Conservation (phyloP, 2,113 vertebrate genomes). For the Syngnathus scovelli region DNA sequence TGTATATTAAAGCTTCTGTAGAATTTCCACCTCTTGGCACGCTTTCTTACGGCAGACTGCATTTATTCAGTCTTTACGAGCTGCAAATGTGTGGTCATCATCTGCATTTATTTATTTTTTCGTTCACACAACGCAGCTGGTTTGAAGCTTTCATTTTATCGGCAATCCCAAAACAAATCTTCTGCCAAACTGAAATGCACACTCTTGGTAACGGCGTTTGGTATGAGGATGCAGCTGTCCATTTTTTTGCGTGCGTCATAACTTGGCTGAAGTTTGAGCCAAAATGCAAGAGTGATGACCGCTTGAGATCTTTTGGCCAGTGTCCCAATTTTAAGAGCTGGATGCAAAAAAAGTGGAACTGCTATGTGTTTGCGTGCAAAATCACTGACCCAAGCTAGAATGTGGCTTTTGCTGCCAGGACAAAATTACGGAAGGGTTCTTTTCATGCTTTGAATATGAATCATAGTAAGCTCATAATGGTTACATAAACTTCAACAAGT, state of each 20-base stretch:
- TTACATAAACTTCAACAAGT: not conserved
- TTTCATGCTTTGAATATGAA: not conserved
- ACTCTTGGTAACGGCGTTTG: conserved; percentile 1
- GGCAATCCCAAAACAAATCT: not conserved
- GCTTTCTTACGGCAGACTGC: too few relatives aligned
- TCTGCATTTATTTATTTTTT: not conserved
- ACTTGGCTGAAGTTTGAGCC: not conserved
- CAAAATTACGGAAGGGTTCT: not conserved
- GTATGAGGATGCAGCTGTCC: conserved; percentile 5
- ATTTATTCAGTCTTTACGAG: not conserved
- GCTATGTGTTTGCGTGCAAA: not conserved
- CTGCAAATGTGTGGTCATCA: not conserved
- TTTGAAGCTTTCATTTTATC: not conserved
- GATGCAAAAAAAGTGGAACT: not conserved
- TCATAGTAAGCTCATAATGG: not conserved
- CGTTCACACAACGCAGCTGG: not conserved
- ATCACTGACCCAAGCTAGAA: not conserved
- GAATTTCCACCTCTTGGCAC: not conserved
- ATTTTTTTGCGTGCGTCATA: not conserved
- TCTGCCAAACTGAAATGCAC: not conserved
- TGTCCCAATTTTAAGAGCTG: not conserved
- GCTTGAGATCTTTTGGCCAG: not conserved
- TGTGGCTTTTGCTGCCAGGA: not conserved
- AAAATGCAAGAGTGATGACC: not conserved
- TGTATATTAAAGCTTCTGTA: not conserved